Conservation (phyloP, 2,797 vertebrate genomes). For the Melanogrammus aeglefinus region DNA sequence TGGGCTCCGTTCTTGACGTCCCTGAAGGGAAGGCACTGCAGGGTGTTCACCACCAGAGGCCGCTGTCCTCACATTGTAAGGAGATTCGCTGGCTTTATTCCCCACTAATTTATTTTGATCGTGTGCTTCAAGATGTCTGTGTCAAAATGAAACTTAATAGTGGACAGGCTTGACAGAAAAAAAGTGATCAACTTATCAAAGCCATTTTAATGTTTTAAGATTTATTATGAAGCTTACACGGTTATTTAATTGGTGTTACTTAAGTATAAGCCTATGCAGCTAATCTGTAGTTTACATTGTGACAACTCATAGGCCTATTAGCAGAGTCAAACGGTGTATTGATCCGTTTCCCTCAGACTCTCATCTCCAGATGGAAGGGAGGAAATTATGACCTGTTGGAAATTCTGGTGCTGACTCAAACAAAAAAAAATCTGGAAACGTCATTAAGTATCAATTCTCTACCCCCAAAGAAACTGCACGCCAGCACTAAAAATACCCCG, state of each 20-base stretch:
- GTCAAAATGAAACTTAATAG: neutral
- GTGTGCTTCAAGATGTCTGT: too few species aligned
- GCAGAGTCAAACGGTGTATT: constrained; percentile 7
- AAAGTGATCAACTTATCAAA: neutral
- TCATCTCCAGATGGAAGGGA: neutral
- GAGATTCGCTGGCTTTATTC: neutral
- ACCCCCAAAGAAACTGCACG: neutral
- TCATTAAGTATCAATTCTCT: neutral
- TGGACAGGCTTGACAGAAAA: neutral
- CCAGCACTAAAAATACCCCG: neutral
- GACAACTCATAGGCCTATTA: constrained; percentile 8
- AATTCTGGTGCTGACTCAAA: neutral
- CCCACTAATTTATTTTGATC: neutral
- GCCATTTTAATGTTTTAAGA: neutral
- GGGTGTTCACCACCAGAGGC: constrained; percentile 62
- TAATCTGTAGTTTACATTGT: neutral
- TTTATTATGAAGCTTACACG: neutral
- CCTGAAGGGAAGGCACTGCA: constrained; percentile 7
- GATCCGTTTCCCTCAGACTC: constrained; percentile 21
- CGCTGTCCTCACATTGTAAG: constrained; percentile 38
- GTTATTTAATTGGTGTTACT: neutral
- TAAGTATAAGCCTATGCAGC: neutral
- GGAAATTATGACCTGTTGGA: neutral
- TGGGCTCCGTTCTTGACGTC: constrained; percentile 7
- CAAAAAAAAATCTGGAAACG: neutral